Evolutionary conservation across 2,113 vertebrate genomes (phyloP).

Genomic region (Chamaea fasciata): DNA sequence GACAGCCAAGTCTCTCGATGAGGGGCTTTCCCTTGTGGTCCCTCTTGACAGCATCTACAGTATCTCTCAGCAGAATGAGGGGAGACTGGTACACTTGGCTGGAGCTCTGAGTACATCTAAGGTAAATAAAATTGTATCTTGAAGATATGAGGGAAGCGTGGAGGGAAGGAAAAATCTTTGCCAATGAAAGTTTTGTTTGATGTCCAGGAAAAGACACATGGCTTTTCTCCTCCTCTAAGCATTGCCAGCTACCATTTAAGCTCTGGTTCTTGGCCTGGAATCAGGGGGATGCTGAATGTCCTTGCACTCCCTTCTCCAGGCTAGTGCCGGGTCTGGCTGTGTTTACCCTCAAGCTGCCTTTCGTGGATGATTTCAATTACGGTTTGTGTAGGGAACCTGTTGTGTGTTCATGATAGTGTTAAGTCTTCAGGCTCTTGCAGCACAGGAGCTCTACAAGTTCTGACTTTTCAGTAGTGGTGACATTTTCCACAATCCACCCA

Average conservation of each 20-base stretch:
- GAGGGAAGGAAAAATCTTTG: background rate
- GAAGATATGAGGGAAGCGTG: background rate
- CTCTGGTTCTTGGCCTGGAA: background rate
- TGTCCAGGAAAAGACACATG: background rate
- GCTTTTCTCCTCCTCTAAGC: background rate
- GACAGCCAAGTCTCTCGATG: conserved; percentile 80
- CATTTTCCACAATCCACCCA: background rate
- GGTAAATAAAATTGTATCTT: conserved; percentile 62
- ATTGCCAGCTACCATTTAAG: background rate
- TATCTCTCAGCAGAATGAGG: conserved; percentile 80
- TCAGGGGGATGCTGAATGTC: background rate
- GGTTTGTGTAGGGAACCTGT: background rate
- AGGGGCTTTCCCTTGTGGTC: conserved; percentile 86
- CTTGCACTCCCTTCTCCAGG: background rate
- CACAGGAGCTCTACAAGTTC: background rate
- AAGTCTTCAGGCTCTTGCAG: background rate
- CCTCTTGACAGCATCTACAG: conserved; percentile 70
- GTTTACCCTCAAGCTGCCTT: background rate
- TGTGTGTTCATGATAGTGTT: background rate
- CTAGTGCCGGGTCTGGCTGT: background rate
- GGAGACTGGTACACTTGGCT: conserved; percentile 83
- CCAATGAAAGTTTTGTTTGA: background rate
- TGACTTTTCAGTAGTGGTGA: background rate
- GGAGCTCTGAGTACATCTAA: conserved; percentile 80
- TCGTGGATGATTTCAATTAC: background rate